These are phyloP conservation scores for Lepidonotus clava DNA, from an alignment of 2,888 invertebrate genomes.

Conservation along the genomic window DNA sequence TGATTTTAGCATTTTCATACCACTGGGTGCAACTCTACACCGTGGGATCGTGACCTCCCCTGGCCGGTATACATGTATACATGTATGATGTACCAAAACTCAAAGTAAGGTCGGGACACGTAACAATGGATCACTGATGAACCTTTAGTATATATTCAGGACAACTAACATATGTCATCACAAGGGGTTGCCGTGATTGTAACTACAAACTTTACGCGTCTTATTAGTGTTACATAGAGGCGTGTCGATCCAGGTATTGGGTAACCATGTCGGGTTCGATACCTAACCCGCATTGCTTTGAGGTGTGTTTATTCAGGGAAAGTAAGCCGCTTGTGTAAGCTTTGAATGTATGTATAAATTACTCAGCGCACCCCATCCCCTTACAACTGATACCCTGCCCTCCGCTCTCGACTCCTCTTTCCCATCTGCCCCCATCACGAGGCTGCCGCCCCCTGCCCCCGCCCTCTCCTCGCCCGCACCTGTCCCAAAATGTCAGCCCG, in stretches of 20 bases:
- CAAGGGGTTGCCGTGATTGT: background rate
- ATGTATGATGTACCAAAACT: background rate
- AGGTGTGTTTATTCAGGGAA: constrained; percentile 4
- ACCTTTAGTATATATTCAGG: too few relatives aligned
- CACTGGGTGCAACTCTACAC: background rate
- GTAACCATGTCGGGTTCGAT: constrained; percentile 23
- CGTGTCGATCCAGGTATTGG: background rate
- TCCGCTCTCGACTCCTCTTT: background rate
- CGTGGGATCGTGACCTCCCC: background rate
- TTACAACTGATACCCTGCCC: too few relatives aligned
- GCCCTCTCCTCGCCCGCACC: background rate
- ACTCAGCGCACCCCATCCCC: background rate
- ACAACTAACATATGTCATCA: too few relatives aligned
- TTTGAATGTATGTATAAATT: background rate
- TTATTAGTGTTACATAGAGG: constrained; percentile 12
- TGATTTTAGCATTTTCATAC: too few relatives aligned
- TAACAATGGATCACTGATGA: background rate
- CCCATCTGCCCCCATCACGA: background rate
- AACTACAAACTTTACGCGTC: background rate
- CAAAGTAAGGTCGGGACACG: background rate
- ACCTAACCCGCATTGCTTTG: background rate
- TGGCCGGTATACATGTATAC: background rate
- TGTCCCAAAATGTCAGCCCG: constrained; percentile 1
- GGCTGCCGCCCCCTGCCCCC: background rate
- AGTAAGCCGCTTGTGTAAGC: background rate